Base-by-base conservation (phyloP, 2,113 vertebrate genomes). In the Gasterosteus aculeatus region DNA sequence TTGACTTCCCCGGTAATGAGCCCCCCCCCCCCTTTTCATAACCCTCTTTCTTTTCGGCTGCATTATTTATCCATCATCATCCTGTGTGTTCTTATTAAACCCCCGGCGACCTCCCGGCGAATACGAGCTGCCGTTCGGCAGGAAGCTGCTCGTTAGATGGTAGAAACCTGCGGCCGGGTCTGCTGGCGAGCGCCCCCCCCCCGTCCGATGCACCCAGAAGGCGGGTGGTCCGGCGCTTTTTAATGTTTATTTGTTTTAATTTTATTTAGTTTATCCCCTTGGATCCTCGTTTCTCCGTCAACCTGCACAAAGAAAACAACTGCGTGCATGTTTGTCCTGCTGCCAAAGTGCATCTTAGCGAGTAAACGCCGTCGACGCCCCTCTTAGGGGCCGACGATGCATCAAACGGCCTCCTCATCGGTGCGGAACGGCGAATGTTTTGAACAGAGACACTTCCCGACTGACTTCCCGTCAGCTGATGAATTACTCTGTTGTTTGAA, bases 131-230 rank as follows among this genome's bases (percentile, higher is more conserved):
- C 84, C n/a, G 62, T 47, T 80, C 75, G 83, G 88, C 83, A 83
- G 82, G n/a, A n/a, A 77, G 18, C 64, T 4, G 51, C 89, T 92
- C 89, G 89, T 93, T 88, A 91, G 85, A 90, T 85, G 83, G 83
- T 84, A 6, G 35, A 89, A 91, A 87, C 82, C 89, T 81, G 77
- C 85, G 78, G 81, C 85, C 74, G 81, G 70, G 79, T 90, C 84
- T 88, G 86, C 60, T 49, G 82, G 84, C 78, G 87, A 82, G 69
- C 75, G 80, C 35, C 35, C 35, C 35, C 35, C 35, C 35, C 35
- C 35, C 35, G 22, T 26, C 22, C 22, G 22, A 26, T 26, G 22
- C 89, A 83, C 82, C 83, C 73, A 80, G 77, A 56, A 63, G 10
- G 69, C 1, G 51, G 39, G 31, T 26, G 22, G 22, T 26, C 22